These are phyloP conservation scores for Hymenochirus boettgeri DNA, from an alignment of 2,113 vertebrate species.

Conservation along the genomic window DNA sequence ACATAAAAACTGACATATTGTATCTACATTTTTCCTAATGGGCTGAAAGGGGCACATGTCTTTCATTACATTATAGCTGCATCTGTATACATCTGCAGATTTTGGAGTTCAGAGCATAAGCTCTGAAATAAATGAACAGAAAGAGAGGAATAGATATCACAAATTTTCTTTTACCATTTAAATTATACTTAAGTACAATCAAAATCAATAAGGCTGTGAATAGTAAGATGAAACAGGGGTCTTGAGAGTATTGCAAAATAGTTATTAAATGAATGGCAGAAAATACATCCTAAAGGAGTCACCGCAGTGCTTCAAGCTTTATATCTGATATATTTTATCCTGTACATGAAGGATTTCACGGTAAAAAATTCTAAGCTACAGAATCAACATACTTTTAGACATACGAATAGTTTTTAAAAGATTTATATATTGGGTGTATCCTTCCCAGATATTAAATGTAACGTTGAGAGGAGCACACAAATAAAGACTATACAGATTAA, in stretches of 20 bases:
- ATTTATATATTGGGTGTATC: too few relatives aligned
- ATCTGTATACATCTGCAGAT: conserved; percentile 32
- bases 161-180: conserved; percentile 2
- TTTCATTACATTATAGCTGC: conserved; percentile 33
- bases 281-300: neutral
- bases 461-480: too few relatives aligned
- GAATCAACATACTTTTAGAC: neutral
- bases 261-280: neutral
- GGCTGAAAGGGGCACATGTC: conserved; percentile 36
- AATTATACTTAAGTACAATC: neutral
- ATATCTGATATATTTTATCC: neutral
- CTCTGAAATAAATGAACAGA: conserved; percentile 19
- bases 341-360: neutral
- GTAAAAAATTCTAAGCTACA: conserved; percentile 2
- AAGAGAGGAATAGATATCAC: conserved; percentile 10
- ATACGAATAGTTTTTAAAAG: too few relatives aligned
- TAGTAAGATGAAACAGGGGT: neutral
- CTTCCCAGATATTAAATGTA: too few relatives aligned
- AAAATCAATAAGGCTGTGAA: neutral
- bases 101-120: conserved; percentile 23
- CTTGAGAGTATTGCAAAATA: conserved; percentile 4
- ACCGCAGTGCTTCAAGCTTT: neutral
- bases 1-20: conserved; percentile 18
- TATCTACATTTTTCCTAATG: conserved; percentile 31
- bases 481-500: too few relatives aligned